Percentiles rank a stretch among this genome's conserved stretches.
Evolutionary conservation across 2,113 vertebrate species (phyloP).

Genomic region (Plectropomus leopardus): DNA sequence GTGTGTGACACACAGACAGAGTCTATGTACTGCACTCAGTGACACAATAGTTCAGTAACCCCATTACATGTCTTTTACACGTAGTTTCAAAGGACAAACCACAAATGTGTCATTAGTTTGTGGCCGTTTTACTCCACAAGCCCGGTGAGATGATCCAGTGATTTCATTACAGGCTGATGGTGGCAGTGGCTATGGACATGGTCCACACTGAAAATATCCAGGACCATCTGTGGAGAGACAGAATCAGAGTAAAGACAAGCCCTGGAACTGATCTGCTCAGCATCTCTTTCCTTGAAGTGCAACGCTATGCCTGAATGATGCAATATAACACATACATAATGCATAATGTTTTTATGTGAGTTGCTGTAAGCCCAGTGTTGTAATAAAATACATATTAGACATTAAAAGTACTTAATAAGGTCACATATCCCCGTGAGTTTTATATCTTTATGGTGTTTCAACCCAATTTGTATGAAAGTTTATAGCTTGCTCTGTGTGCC

Average conservation of each 20-base stretch:
- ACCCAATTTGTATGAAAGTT: not conserved
- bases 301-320: conserved; percentile 8
- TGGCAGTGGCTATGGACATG: not conserved
- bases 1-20: not conserved
- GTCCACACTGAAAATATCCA: not conserved
- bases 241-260: not conserved
- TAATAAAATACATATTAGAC: conserved; percentile 23
- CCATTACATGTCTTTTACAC: conserved; percentile 41
- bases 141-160: conserved; percentile 8
- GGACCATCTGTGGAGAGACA: conserved; percentile 7
- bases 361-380: not conserved
- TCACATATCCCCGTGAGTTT: conserved; percentile 7
- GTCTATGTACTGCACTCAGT: not conserved
- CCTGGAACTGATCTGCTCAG: conserved; percentile 18
- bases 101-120: conserved; percentile 30
- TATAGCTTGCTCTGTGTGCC: not conserved
- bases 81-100: conserved; percentile 28
- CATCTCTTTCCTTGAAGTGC: conserved; percentile 11
- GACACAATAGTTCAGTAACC: conserved; percentile 13
- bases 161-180: conserved; percentile 17
- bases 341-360: conserved; percentile 7
- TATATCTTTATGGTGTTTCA: not conserved
- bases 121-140: conserved; percentile 7
- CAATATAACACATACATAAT: conserved; percentile 38
- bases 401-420: conserved; percentile 15